Evolutionary conservation across 2,797 vertebrate species (phyloP).

Genomic region (Mastacembelus armatus): DNA sequence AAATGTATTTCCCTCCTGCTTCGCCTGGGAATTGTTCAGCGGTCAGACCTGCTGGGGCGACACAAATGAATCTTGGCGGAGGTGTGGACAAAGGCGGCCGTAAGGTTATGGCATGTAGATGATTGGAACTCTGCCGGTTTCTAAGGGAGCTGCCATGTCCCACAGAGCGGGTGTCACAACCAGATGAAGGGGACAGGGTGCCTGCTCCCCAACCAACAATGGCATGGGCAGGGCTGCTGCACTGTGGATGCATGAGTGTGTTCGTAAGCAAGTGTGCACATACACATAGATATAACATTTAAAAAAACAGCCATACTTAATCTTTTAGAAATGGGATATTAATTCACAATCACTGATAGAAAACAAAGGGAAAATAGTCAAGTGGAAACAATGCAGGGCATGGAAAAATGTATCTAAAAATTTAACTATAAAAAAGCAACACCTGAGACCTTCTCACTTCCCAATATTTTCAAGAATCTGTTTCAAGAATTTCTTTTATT

Average conservation of each 20-base stretch:
- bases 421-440: background rate
- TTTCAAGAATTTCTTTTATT: too few species aligned
- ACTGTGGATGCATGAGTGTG: conserved; percentile 38
- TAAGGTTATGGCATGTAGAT: conserved; percentile 88
- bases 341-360: background rate
- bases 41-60: conserved; percentile 83
- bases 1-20: conserved; percentile 83
- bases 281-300: background rate
- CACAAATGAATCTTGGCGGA: conserved; percentile 86
- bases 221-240: conserved; percentile 54
- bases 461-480: too few species aligned
- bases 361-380: background rate
- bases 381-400: background rate
- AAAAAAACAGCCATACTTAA: background rate
- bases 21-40: conserved; percentile 79
- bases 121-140: conserved; percentile 82
- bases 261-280: conserved; percentile 12
- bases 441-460: too few species aligned
- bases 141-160: conserved; percentile 86
- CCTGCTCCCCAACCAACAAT: conserved; percentile 72
- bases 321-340: background rate
- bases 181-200: conserved; percentile 79
- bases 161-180: conserved; percentile 82
- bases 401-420: too few species aligned
- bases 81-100: conserved; percentile 85